These are phyloP conservation scores for Diplosoma virens DNA, from an alignment of 23 tunicate species.

Conservation along the genomic window DNA sequence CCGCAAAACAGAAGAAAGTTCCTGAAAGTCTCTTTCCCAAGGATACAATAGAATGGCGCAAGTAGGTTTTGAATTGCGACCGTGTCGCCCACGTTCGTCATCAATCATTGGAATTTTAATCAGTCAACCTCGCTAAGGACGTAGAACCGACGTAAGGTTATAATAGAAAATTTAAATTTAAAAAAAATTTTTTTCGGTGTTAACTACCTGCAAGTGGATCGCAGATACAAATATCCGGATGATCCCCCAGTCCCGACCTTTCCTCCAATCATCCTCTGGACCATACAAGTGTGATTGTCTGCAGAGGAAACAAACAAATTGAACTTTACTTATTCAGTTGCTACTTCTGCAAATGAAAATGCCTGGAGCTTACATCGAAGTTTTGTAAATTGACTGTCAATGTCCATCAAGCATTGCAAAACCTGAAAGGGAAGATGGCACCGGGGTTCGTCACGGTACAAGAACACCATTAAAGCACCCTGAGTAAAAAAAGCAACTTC, in stretches of 20 bases:
- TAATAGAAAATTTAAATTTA: no score
- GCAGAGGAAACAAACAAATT: not conserved
- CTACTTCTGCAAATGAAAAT: not conserved
- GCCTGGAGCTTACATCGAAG: conserved; percentile 66
- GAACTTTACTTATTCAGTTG: not conserved
- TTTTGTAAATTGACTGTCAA: conserved; percentile 60
- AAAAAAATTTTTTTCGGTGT: no score
- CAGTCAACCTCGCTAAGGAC: no score
- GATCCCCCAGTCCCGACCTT: conserved; percentile 80
- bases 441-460: conserved; percentile 88
- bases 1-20: no score
- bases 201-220: conserved; percentile 96
- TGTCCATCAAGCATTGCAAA: conserved; percentile 75
- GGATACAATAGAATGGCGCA: no score
- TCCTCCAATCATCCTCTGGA: conserved; percentile 83
- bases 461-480: conserved; percentile 84
- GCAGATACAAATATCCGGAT: conserved; percentile 74
- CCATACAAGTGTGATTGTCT: conserved; percentile 94
- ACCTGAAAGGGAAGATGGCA: conserved; percentile 90
- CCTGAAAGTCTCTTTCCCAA: no score
- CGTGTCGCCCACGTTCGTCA: no score
- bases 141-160: no score
- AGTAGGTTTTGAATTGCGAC: no score
- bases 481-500: not conserved
- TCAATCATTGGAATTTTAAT: no score